Evolutionary conservation across 2,113 vertebrate species (phyloP), one percentile per base, ranked within the genome.

Genomic region (Mixornis gularis): DNA sequence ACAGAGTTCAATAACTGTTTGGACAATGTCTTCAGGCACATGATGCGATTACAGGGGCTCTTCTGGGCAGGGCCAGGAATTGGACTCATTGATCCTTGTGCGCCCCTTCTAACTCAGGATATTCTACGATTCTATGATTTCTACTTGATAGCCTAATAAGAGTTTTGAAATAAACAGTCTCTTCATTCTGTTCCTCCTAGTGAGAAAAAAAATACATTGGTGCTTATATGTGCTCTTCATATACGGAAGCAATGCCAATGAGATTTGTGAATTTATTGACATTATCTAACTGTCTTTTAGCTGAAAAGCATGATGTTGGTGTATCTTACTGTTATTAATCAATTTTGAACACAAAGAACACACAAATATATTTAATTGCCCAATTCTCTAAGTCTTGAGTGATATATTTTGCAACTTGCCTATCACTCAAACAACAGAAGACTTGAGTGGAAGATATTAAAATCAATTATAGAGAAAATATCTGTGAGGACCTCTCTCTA

Each of bases 321-420:
- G 68, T 69, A 79, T 93, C 81, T 85, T 85, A 91, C 63, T 7
- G 26, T 87, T 96, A 93, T 93, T 94, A 94, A 94, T 93, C 93
- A 94, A 89, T 94, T 94, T 79, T 73, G 79, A 96, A 85, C 71
- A 92, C 74, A 91, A 93, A 89, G 68, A 89, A 92, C 58, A 71
- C 44, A 79, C 66, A 91, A 94, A 81, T 60, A 91, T 48, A 81
- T 80, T 96, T 95, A 93, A 94, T 77, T 94, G 85, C 59, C 0
- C n/a, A 87, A 92, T 93, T 89, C 82, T 58, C 73, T 65, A 90
- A 79, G 58, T 89, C 80, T 46, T 89, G 74, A 87, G 79, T 91
- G 91, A 95, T 92, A 43, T 85, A 95, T 95, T 96, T 95, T 92
- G 63, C 87, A 96, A 94, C 92, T 92, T 95, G 68, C 79, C 79